Evolutionary conservation across 2,888 invertebrate genomes (phyloP).

Genomic region (Bembecia ichneumoniformis): DNA sequence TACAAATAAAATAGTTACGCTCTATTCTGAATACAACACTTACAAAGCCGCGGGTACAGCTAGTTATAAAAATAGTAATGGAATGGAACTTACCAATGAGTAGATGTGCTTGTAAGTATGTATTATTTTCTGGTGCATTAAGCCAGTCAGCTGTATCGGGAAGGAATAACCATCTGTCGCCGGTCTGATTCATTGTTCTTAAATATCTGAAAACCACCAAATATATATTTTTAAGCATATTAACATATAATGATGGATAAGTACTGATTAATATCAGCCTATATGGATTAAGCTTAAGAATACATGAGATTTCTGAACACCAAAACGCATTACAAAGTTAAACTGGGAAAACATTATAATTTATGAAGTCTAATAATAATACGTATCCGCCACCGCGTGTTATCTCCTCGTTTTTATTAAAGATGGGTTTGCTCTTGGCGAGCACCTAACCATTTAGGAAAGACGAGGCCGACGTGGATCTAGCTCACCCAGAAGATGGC

Average conservation of each 20-base stretch:
- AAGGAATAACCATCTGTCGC: conserved; percentile 85
- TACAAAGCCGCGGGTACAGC: not conserved
- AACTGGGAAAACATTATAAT: no score
- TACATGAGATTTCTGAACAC: no score
- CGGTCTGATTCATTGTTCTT: conserved; percentile 86
- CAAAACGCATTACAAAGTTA: no score
- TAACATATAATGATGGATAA: not conserved
- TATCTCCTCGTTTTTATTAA: no score
- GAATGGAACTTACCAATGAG: conserved; percentile 21
- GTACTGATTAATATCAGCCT: not conserved
- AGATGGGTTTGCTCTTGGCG: no score
- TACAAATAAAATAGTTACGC: no score
- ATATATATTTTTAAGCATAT: not conserved
- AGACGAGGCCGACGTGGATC: no score
- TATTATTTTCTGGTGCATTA: conserved; percentile 65
- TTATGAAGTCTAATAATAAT: no score
- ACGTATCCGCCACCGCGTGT: no score
- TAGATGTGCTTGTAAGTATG: conserved; percentile 55
- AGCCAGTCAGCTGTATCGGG: conserved; percentile 84
- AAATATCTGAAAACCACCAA: conserved; percentile 56
- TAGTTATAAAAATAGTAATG: not conserved
- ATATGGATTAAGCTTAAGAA: not conserved
- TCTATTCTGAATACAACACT: no score
- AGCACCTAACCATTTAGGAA: no score
- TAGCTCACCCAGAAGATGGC: no score